Evolutionary conservation across 1,140 invertebrate species (phyloP).

Genomic region (Andrena cerasifolii): DNA sequence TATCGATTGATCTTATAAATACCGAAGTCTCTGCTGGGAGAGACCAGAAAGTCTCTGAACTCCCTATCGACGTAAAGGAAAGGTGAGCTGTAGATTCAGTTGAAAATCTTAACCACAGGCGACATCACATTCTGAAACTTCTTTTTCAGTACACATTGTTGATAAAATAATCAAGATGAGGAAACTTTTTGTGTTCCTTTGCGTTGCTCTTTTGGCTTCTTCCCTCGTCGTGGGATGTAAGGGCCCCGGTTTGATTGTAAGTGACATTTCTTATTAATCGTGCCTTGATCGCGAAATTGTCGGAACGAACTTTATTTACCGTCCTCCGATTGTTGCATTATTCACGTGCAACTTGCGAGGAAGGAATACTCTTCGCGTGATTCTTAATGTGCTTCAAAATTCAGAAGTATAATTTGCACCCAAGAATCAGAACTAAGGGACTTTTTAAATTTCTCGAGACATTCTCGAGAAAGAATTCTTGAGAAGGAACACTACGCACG

Average conservation of each 20-base stretch:
- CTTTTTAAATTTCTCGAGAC: no score
- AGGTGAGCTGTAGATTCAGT: conserved; percentile 18
- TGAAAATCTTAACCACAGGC: background rate
- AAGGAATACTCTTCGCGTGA: no score
- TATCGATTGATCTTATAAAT: conserved; percentile 41
- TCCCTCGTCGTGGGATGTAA: conserved; percentile 33
- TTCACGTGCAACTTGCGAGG: no score
- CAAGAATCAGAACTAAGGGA: no score
- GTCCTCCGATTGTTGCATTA: no score
- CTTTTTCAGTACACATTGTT: background rate
- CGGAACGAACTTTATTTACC: no score
- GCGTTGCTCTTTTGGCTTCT: conserved; percentile 37
- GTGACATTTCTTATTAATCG: conserved; percentile 7
- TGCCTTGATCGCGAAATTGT: no score
- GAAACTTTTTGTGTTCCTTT: conserved; percentile 52
- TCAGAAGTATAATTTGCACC: no score
- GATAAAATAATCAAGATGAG: conserved; percentile 51
- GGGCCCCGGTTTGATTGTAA: conserved; percentile 41
- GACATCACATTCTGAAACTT: background rate
- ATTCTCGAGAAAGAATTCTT: no score
- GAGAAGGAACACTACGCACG: no score
- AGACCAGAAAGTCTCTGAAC: background rate
- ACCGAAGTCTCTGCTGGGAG: background rate
- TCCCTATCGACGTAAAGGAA: background rate
- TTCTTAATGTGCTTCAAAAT: no score